Evolutionary conservation across 2,888 invertebrate species (phyloP).

Genomic region (Phanerotoma sp.): DNA sequence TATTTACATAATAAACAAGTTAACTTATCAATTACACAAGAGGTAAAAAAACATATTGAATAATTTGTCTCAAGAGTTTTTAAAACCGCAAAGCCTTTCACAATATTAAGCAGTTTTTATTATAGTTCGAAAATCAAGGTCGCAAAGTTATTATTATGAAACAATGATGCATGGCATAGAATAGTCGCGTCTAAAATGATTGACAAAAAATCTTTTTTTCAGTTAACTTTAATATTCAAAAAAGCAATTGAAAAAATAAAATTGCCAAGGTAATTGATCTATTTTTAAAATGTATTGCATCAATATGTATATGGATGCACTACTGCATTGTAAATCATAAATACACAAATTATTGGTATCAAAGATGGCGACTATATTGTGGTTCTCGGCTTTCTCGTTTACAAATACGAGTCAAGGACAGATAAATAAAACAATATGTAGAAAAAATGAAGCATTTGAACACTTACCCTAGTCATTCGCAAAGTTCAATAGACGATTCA

Average conservation of each 20-base stretch:
- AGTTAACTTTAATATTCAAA: no score
- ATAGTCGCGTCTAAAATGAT: not conserved
- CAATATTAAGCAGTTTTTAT: no score
- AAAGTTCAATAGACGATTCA: conserved; percentile 18
- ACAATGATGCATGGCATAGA: conserved; percentile 7
- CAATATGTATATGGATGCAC: not conserved
- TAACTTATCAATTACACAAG: no score
- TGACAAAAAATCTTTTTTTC: not conserved
- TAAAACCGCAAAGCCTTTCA: no score
- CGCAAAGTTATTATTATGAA: conserved; percentile 37
- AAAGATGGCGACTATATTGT: conserved; percentile 50
- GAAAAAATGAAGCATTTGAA: not conserved
- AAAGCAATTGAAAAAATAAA: not conserved
- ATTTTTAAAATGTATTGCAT: not conserved
- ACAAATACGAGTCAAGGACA: conserved; percentile 25
- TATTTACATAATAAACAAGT: no score
- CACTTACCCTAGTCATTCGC: conserved; percentile 30
- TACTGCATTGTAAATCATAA: conserved; percentile 26
- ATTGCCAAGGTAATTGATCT: not conserved
- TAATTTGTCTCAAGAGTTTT: no score
- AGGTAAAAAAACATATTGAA: no score
- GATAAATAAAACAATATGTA: not conserved
- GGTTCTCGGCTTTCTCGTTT: conserved; percentile 31
- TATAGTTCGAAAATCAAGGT: conserved; percentile 38
- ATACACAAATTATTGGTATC: conserved; percentile 46